A percentile compares a stretch with the other conserved stretches of the same genome.
phyloP scores from a whole-genome alignment of 1,140 invertebrate species.

The Cecropterus lyciades region DNA sequence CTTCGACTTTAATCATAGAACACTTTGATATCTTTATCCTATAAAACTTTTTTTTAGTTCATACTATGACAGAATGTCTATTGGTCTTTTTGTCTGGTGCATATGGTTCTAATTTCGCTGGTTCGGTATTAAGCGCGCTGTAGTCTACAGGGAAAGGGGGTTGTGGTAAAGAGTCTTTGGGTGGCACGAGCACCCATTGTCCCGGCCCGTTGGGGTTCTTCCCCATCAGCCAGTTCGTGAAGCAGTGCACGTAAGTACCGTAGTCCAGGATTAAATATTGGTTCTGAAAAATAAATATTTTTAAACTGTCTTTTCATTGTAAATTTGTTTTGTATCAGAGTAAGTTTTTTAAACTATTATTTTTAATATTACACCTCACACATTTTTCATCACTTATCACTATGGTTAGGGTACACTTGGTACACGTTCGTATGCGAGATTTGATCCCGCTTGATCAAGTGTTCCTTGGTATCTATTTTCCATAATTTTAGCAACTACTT shows the following conservation, averaged over 20 bases:
- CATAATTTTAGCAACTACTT: too few species aligned
- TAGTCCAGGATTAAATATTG: conserved; percentile 87
- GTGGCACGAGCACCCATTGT: conserved; percentile 88
- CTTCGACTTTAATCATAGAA: conserved; percentile 5
- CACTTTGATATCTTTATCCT: conserved; percentile 21
- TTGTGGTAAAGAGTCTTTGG: conserved; percentile 83
- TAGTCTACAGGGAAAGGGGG: conserved; percentile 90
- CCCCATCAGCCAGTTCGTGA: conserved; percentile 89
- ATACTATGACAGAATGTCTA: conserved; percentile 89
- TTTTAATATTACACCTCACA: too few species aligned
- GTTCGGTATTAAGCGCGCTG: conserved; percentile 88
- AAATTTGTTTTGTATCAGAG: too few species aligned
- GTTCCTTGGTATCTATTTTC: too few species aligned
- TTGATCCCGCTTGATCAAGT: too few species aligned
- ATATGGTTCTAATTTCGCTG: conserved; percentile 88
- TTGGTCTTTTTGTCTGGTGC: conserved; percentile 88
- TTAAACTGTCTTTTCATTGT: too few species aligned
- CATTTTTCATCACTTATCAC: too few species aligned
- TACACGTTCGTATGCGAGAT: too few species aligned
- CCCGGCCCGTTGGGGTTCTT: conserved; percentile 90
- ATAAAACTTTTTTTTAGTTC: conserved; percentile 39
- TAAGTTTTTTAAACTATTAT: too few species aligned
- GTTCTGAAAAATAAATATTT: conserved; percentile 83
- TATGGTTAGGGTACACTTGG: too few species aligned
- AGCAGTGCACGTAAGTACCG: conserved; percentile 87